These are phyloP conservation scores for Emydura subglobosa DNA, from an alignment of 2,113 vertebrate species.

Conservation along the genomic window DNA sequence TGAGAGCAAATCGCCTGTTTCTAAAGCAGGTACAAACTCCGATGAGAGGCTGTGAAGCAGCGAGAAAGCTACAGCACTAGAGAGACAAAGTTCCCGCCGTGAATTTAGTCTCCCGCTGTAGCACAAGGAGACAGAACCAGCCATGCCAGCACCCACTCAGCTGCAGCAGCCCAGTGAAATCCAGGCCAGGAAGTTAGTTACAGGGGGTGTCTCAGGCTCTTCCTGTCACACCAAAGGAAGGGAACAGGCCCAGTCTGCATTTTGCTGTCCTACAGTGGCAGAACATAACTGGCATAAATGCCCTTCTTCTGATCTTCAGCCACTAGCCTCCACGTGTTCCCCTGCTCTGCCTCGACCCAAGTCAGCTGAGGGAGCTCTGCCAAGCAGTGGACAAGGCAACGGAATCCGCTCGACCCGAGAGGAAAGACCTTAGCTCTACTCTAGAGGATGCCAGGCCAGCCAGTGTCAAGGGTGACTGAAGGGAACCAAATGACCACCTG, in stretches of 20 bases:
- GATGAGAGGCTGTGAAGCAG: slow-evolving; percentile 27
- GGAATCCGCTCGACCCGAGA: not conserved
- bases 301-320: not conserved
- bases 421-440: not conserved
- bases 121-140: fast-evolving
- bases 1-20: slow-evolving; percentile 23
- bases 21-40: slow-evolving; percentile 17
- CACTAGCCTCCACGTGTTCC: not conserved
- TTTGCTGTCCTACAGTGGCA: not conserved
- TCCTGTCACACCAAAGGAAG: not conserved
- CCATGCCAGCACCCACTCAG: fast-evolving
- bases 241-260: not conserved
- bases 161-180: not conserved
- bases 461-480: not conserved
- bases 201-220: not conserved
- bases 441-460: not conserved
- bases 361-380: not conserved
- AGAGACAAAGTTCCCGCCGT: not conserved
- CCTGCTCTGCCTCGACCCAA: not conserved
- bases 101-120: not conserved
- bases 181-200: not conserved
- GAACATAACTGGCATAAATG: not conserved
- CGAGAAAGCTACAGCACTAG: not conserved
- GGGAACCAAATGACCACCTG: not conserved
- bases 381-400: not conserved